Conservation (phyloP, 1,140 invertebrate genomes). For the Ridgeia piscesae region DNA sequence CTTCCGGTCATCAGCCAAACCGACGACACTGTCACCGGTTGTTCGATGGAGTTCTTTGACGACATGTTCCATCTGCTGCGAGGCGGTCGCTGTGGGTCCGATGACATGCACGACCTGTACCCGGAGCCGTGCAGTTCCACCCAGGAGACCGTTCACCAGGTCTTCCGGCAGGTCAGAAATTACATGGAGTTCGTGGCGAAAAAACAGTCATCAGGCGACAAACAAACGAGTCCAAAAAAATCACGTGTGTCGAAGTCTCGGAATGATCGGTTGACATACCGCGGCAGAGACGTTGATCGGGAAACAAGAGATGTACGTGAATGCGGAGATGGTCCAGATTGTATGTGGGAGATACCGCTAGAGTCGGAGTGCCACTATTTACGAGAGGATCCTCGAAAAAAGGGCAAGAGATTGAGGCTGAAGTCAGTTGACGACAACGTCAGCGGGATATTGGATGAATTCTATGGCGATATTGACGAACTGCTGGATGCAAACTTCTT, state of each 20-base stretch:
- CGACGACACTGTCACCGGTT: not conserved
- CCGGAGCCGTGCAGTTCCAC: not conserved
- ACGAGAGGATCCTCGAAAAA: not conserved
- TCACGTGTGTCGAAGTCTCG: not conserved
- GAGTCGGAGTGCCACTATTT: not conserved
- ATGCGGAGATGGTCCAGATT: not conserved
- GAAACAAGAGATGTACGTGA: not conserved
- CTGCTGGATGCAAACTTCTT: not conserved
- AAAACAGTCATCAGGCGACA: not conserved
- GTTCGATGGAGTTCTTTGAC: not conserved
- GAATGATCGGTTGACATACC: not conserved
- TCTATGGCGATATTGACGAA: not conserved
- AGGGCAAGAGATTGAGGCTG: not conserved
- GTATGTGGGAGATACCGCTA: not conserved
- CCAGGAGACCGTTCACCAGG: not conserved
- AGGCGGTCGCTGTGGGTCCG: not conserved
- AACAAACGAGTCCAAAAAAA: not conserved
- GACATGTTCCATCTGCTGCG: constrained; percentile 8
- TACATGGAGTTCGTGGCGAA: constrained; percentile 4
- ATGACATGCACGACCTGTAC: not conserved
- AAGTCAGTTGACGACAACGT: not conserved
- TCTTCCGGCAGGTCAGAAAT: constrained; percentile 7
- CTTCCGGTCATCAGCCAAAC: not conserved
- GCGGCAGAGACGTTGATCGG: not conserved
- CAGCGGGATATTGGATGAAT: not conserved